Evolutionary conservation across 2,797 vertebrate genomes (phyloP).

Genomic region (Tokudaia muenninki): DNA sequence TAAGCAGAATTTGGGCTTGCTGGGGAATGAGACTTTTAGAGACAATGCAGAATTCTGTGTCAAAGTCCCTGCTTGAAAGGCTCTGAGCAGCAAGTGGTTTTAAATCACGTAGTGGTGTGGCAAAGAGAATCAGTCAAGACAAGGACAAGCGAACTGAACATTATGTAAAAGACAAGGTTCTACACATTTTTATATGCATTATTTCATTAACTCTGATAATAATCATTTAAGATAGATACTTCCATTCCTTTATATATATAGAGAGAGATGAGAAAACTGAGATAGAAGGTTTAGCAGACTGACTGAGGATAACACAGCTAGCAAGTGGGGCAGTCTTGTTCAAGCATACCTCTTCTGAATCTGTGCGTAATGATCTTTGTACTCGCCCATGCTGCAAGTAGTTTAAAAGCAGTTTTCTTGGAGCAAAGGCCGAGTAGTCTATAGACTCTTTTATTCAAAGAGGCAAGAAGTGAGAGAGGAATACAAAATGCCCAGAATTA

Average conservation of each 20-base stretch:
- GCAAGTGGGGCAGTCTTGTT: not conserved
- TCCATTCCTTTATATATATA: constrained; percentile 16
- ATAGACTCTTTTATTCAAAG: not conserved
- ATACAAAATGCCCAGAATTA: not conserved
- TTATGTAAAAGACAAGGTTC: not conserved
- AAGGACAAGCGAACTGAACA: not conserved
- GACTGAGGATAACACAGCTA: not conserved
- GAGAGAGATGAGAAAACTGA: constrained; percentile 2
- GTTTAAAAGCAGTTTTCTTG: constrained; percentile 51
- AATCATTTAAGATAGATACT: not conserved
- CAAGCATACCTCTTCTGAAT: not conserved
- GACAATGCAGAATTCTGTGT: constrained; percentile 67
- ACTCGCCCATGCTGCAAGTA: not conserved
- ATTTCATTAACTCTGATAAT: constrained; percentile 38
- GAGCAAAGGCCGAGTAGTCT: not conserved
- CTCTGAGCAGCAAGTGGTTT: constrained; percentile 14
- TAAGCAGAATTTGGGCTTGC: constrained; percentile 71
- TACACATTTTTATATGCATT: not conserved
- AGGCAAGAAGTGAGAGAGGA: not conserved
- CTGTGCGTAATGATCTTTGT: not conserved
- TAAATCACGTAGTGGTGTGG: not conserved
- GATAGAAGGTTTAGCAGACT: not conserved
- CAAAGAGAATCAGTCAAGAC: not conserved
- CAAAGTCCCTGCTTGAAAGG: constrained; percentile 49
- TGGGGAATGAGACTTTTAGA: constrained; percentile 65